Base-by-base conservation (phyloP, 2,113 vertebrate species). In the Phalacrocorax aristotelis region DNA sequence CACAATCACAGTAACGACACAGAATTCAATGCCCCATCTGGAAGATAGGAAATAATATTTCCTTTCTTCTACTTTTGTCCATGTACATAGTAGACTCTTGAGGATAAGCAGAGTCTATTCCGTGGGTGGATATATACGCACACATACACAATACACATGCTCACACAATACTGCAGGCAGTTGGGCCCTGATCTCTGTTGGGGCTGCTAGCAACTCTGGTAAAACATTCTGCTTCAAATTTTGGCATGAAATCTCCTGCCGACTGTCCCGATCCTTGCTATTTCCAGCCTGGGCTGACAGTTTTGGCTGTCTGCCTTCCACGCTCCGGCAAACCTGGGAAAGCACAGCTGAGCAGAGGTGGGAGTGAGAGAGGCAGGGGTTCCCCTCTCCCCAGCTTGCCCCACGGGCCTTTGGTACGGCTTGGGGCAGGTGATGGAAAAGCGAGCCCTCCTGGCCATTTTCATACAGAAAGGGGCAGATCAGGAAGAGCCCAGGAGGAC, bases 51-150 rank as follows among this genome's bases (percentile, higher is more conserved):
- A 97, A 64, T 87, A 71, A 3, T 60, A 77, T 65, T 96, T 96
- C 93, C 93, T 95, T 95, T 96, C 84, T 94, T 80, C 82, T 89
- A 66, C 87, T 70, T 94, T 93, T 91, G 81, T 69, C 87, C 9
- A 9, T 7, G 16, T 61, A 51, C 4, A 3, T 20, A 81, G 42
- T 15, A 58, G 76, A 44, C 87, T 75, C 91, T 64, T 8, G 8
- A 88, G 91, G 75, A 95, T 80, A 88, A 54, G 38, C 34, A 61
- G 64, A 74, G 42, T 65, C 74, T 70, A 13, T 80, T 94, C 57
- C 2, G 1, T 19, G n/a, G 36, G 36, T 69, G 49, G 65, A 51
- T 95, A 75, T 51, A 29, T 11, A 61, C 2, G 84, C 29, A 61
- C 40, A 89, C 25, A 26, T 8, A 77, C 42, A 89, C 77, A 94